Evolutionary conservation across 2,888 invertebrate genomes (phyloP).

Genomic region (Ochlodes sylvanus): DNA sequence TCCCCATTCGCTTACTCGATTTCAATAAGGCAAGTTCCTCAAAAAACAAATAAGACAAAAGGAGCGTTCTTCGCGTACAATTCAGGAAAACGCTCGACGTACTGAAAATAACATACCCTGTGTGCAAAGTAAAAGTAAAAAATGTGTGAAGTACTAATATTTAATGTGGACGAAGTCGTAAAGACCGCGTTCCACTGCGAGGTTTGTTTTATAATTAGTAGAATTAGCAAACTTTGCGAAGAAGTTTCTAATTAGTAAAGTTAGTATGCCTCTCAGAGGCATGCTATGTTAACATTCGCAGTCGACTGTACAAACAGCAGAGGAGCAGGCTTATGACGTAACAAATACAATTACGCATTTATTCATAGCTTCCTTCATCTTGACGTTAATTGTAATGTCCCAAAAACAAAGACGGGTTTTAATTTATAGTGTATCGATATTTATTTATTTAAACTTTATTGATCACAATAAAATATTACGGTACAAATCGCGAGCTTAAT

Average conservation of each 20-base stretch:
- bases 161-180: slow-evolving; percentile 34
- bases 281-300: neutral
- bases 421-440: too few species aligned
- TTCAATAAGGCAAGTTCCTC: slow-evolving; percentile 8
- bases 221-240: neutral
- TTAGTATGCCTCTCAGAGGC: neutral
- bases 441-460: too few species aligned
- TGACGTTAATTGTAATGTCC: too few species aligned
- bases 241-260: slow-evolving; percentile 1
- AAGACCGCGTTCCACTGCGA: slow-evolving; percentile 17
- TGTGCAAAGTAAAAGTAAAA: slow-evolving; percentile 38
- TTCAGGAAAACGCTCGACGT: slow-evolving; percentile 35
- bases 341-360: neutral
- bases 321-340: neutral
- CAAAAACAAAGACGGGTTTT: too few species aligned
- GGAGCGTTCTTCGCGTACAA: slow-evolving; percentile 25
- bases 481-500: too few species aligned
- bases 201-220: slow-evolving; percentile 6
- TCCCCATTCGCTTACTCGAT: slow-evolving; percentile 6
- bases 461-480: too few species aligned
- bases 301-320: neutral
- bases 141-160: slow-evolving; percentile 38
- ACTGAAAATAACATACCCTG: slow-evolving; percentile 38
- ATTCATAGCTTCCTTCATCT: neutral
- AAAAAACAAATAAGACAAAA: slow-evolving; percentile 30